Evolutionary conservation across 2,888 invertebrate genomes (phyloP).

Genomic region (Drosophila lutescens): DNA sequence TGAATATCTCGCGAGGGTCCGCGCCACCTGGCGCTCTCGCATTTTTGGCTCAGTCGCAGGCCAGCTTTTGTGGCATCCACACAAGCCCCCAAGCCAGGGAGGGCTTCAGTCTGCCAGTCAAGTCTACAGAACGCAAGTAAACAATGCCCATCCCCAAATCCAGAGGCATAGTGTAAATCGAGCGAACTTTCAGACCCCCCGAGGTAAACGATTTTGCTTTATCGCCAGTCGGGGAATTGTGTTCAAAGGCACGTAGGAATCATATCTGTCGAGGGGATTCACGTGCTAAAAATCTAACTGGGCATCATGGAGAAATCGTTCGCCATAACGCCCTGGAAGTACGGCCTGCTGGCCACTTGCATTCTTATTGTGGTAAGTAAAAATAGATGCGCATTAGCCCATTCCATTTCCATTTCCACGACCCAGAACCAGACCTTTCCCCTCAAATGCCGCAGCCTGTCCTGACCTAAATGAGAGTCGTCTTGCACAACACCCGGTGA

Average conservation of each 20-base stretch:
- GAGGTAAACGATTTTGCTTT: not conserved
- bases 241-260: not conserved
- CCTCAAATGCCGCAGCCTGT: not conserved
- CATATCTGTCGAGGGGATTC: not conserved
- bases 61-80: conserved; percentile 32
- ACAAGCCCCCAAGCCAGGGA: conserved; percentile 3
- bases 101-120: not conserved
- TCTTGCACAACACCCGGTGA: conserved; percentile 30
- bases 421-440: conserved; percentile 17
- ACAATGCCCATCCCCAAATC: conserved; percentile 38
- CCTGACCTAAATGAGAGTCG: conserved; percentile 3
- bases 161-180: conserved; percentile 16
- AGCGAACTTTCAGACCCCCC: conserved; percentile 6
- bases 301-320: conserved; percentile 77
- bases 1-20: conserved; percentile 10
- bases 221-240: not conserved
- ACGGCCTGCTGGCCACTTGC: conserved; percentile 74
- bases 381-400: conserved; percentile 10
- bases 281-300: not conserved
- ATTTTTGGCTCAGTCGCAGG: conserved; percentile 36
- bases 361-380: conserved; percentile 79
- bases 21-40: conserved; percentile 15
- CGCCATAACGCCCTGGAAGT: conserved; percentile 78
- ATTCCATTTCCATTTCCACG: not conserved
- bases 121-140: conserved; percentile 27